These are phyloP conservation scores for Sebastes elongatus DNA, from an alignment of 2,797 vertebrate genomes.

Conservation along the genomic window DNA sequence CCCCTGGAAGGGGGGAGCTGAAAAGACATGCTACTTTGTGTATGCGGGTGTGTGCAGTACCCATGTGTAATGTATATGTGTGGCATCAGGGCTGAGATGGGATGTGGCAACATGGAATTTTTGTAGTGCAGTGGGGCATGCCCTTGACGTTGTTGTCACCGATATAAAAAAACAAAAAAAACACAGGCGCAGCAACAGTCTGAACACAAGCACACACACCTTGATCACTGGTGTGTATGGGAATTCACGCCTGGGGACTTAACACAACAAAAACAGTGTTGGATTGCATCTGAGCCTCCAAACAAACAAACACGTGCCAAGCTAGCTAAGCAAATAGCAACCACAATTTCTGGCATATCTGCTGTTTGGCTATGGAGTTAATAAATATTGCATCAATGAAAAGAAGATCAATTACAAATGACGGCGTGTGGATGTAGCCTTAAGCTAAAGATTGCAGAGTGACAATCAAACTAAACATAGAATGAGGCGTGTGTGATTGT, in stretches of 20 bases:
- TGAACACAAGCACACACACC: slow-evolving; percentile 51
- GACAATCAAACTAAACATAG: slow-evolving; percentile 48
- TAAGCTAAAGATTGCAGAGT: slow-evolving; percentile 39
- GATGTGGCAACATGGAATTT: slow-evolving; percentile 29
- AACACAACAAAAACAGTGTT: slow-evolving; percentile 39
- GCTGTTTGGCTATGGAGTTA: slow-evolving; percentile 33
- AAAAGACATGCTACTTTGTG: slow-evolving; percentile 18
- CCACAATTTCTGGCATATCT: slow-evolving; percentile 5
- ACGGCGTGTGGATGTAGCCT: slow-evolving; percentile 20
- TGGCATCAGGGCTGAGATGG: slow-evolving; percentile 34
- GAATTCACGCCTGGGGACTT: slow-evolving; percentile 44
- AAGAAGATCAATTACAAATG: slow-evolving; percentile 46
- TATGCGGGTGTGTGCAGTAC: background rate
- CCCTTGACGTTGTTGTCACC: slow-evolving; percentile 59
- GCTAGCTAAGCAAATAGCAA: slow-evolving; percentile 36
- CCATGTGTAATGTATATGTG: slow-evolving; percentile 35
- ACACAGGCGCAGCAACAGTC: slow-evolving; percentile 28
- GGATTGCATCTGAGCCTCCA: slow-evolving; percentile 38
- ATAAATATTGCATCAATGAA: slow-evolving; percentile 52
- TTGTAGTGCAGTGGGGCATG: slow-evolving; percentile 49
- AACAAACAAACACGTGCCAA: slow-evolving; percentile 48
- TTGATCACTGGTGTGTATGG: slow-evolving; percentile 59
- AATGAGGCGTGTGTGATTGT: slow-evolving; percentile 21
- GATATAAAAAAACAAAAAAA: slow-evolving; percentile 19
- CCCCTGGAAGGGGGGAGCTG: slow-evolving; percentile 40